phyloP scores from a whole-genome alignment of 2,888 invertebrate species.

The Anorthoa munda region DNA sequence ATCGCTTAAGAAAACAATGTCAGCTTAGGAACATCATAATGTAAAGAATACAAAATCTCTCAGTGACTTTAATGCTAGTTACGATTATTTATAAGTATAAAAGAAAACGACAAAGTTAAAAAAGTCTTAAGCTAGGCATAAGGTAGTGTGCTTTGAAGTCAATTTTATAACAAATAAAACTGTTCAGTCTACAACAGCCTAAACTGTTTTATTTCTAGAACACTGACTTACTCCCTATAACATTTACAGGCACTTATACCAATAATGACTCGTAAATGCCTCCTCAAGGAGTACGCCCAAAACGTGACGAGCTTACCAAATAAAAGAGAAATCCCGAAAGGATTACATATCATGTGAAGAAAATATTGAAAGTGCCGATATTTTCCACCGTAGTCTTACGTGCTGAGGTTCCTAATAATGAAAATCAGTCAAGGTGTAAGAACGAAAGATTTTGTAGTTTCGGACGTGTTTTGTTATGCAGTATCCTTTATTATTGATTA shows the following conservation, averaged over 20 bases:
- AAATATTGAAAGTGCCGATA: constrained; percentile 64
- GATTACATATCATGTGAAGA: constrained; percentile 59
- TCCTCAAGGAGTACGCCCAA: constrained; percentile 30
- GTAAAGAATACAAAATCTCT: not conserved
- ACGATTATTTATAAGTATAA: not conserved
- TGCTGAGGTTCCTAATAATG: constrained; percentile 29
- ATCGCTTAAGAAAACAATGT: not conserved
- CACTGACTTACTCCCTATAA: constrained; percentile 1
- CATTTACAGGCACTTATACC: constrained; percentile 33
- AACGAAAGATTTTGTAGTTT: not conserved
- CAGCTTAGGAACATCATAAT: no score
- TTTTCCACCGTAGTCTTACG: constrained; percentile 46
- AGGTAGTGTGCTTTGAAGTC: no score
- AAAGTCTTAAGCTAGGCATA: no score
- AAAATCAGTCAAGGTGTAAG: constrained; percentile 9
- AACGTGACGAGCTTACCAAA: constrained; percentile 52
- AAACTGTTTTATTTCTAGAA: not conserved
- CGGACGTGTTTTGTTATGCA: not conserved
- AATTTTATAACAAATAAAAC: not conserved
- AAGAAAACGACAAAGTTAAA: constrained; percentile 1
- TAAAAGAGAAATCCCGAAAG: constrained; percentile 39
- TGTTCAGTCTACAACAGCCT: not conserved
- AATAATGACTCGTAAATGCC: constrained; percentile 45
- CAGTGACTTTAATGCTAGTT: not conserved
- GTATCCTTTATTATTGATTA: no score